Evolutionary conservation across 2,113 vertebrate genomes (phyloP), one percentile per base, ranked within the genome.

Genomic region (Pteronura brasiliensis): DNA sequence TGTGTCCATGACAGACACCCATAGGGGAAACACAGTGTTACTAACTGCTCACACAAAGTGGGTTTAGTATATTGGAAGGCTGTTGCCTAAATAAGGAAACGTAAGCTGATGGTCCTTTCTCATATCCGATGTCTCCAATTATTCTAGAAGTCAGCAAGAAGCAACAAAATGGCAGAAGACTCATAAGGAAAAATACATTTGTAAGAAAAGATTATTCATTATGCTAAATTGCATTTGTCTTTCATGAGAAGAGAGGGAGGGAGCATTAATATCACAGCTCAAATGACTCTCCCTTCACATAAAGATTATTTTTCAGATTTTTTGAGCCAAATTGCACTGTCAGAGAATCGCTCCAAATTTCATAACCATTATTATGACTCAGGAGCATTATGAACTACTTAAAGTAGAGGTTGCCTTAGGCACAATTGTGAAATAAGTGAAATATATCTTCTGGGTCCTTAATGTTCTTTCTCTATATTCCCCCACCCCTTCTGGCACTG

Each of bases 301-400:
- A 93, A 82, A 95, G 52, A 96, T 52, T 92, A 72, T 81, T 93
- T 97, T 96, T 97, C 71, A 95, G 65, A 89, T 92, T 95, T 96
- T 98, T 36, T 47, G 74, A 97, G 85, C 49, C 88, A 96, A 97
- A 97, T 88, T 94, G 57, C n/a, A 94, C 79, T 93, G 74, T 96
- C 80, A 95, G n/a, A 96, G 92, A 96, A 95, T 88, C 20, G 0
- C 63, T 96, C 36, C 57, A 94, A 97, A 96, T 97, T 97, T 92
- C 72, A 90, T 97, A 95, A 97, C 80, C 59, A 79, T 84, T 84
- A 93, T 96, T 90, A 82, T 77, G 92, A 96, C 96, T 97, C 95
- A 77, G 25, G 72, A 90, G n/a, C 87, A 92, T 92, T 67, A 93
- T 21, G 15, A 95, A 81, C n/a, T 72, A 74, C 69, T 93, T 93